Base-by-base conservation (phyloP, 2,888 invertebrate species). In the Eudasyphora cyanicolor region DNA sequence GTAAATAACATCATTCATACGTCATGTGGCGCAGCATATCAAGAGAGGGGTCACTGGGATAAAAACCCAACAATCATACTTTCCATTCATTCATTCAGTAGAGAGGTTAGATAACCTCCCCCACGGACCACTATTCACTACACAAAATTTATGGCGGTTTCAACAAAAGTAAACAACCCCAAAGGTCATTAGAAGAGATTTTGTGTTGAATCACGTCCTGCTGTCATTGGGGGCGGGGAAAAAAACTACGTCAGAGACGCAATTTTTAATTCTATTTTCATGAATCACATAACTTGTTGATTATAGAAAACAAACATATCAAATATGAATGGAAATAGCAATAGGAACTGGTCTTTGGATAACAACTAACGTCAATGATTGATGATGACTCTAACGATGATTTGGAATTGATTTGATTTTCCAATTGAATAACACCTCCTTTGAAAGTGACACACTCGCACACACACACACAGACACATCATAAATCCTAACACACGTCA, bases 241-340 rank as follows among this genome's bases (percentile, higher is more conserved):
- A 38, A 17, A 27, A 60, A 17, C 27, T 19, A 27, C 60, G 32
- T 60, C 60, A 45, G 12, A 57, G 14, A 3, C 14, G 57, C 19
- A 57, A 45, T 45, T 10, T 10, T 45, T n/a, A 4, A n/a, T n/a
- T n/a, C n/a, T n/a, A n/a, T n/a, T n/a, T n/a, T n/a, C 42, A 76
- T 54, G 60, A 78, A 70, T 82, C 60, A 75, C 62, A 51, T 35
- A 42, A 74, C 51, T 74, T 83, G 69, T 79, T 79, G 73, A 32
- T 64, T 57, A n/a, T n/a, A 27, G 45, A 81, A 54, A 57, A 49
- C 35, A 64, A 38, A 67, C 67, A 67, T 17, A 17, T 2, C 57
- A 57, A 8, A 14, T n/a, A 45, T 2, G 45, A 32, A 60, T 29
- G 3, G 57, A 27, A 57, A 49, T 17, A 17, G 8, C n/a, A 49